Conservation (phyloP, 2,113 vertebrate species). For the Hippopotamus amphibius region DNA sequence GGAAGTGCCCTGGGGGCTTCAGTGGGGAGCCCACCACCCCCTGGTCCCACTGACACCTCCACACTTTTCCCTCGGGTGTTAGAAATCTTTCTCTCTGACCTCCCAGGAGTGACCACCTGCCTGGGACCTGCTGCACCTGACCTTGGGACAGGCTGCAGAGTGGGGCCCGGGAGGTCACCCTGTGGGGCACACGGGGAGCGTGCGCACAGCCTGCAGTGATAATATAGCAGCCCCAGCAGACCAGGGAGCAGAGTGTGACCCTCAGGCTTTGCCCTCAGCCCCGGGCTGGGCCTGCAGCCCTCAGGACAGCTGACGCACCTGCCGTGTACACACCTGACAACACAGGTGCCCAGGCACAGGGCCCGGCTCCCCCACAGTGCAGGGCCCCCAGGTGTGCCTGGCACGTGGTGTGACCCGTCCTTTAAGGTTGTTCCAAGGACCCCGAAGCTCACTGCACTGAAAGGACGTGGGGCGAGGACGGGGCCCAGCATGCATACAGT, state of each 20-base stretch:
- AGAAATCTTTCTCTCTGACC: too few species aligned
- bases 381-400: background rate
- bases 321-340: background rate
- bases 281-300: background rate
- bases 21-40: too few species aligned
- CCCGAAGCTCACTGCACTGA: background rate
- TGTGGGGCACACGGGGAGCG: background rate
- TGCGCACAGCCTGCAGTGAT: background rate
- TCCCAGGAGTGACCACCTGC: fast-evolving
- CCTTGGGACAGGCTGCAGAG: background rate
- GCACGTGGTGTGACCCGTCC: too few species aligned
- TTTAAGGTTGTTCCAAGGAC: background rate
- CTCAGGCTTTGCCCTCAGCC: background rate
- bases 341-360: background rate
- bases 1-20: too few species aligned
- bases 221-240: fast-evolving
- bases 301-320: background rate
- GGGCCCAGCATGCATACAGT: background rate
- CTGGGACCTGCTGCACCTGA: background rate
- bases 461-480: background rate
- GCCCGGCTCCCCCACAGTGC: background rate
- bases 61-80: too few species aligned
- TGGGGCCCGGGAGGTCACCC: too few species aligned
- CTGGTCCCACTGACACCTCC: too few species aligned
- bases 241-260: background rate